Evolutionary conservation across 1,140 invertebrate species (phyloP).

Genomic region (Lethrus apterus): DNA sequence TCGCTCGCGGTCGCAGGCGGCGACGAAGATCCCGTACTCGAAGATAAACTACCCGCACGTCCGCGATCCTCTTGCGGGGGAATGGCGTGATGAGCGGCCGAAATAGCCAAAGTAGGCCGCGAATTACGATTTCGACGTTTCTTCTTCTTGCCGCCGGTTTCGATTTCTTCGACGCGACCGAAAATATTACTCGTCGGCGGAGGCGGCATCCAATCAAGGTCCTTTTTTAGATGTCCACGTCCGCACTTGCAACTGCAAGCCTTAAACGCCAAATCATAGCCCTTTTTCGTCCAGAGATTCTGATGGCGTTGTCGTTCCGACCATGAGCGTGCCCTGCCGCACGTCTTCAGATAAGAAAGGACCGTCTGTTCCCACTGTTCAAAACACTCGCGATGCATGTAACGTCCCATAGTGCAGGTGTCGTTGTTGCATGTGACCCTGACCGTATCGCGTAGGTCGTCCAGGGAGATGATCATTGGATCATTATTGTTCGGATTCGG

Average conservation of each 20-base stretch:
- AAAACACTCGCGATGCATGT: conserved; percentile 95
- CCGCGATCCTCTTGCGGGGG: conserved; percentile 39
- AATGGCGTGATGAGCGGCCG: conserved; percentile 41
- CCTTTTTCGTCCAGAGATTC: conserved; percentile 96
- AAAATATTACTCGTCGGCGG: conserved; percentile 41
- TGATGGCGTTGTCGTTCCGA: conserved; percentile 88
- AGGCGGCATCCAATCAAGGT: conserved; percentile 83
- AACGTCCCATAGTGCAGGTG: conserved; percentile 73
- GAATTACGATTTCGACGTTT: conserved; percentile 57
- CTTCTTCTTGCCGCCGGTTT: conserved; percentile 61
- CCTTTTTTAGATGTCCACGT: conserved; percentile 87
- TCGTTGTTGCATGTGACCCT: conserved; percentile 95
- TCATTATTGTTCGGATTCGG: conserved; percentile 40
- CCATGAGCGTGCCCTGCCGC: conserved; percentile 85
- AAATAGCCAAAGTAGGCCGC: conserved; percentile 49
- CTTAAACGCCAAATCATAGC: conserved; percentile 88
- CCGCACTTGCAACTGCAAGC: conserved; percentile 83
- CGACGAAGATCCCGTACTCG: conserved; percentile 57
- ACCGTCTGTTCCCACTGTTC: conserved; percentile 86
- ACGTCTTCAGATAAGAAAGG: conserved; percentile 79
- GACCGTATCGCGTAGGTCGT: conserved; percentile 71
- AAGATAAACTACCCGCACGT: conserved; percentile 59
- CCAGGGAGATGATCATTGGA: conserved; percentile 55
- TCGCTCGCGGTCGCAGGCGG: conserved; percentile 59
- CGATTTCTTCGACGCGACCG: conserved; percentile 39